Evolutionary conservation across 2,113 vertebrate genomes (phyloP), one percentile per base, ranked within the genome.

Genomic region (Cricetomys ansorgei): DNA sequence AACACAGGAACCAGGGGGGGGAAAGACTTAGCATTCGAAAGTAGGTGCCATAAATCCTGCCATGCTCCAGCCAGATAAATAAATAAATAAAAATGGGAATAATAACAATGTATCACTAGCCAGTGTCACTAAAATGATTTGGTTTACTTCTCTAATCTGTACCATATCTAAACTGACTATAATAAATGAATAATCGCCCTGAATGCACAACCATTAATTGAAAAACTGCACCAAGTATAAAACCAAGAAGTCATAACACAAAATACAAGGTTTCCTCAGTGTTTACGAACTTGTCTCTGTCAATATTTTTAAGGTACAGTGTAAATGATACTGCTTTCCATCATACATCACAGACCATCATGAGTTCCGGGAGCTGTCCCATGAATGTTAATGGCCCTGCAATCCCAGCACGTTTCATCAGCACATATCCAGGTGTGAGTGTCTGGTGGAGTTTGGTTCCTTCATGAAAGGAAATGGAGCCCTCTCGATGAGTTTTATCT

Each of bases 121-220:
- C 98, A 97, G 96, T 99, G 98, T 98, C 98, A 98, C 97, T 85
- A 96, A 98, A 98, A 99, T 99, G 98, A 99, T 99, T 99, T 99
- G 99, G 98, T 99, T 99, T 98, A 98, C 97, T 98, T 97, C 98
- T 98, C 98, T 98, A 99, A 99, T 99, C 98, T 98, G 98, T 97
- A 98, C 98, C 98, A 93, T 98, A 99, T 99, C 99, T 98, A 99
- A 99, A 98, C 98, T 98, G 98, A 98, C 99, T 98, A 98, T 98
- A 99, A 99, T 99, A 99, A 99, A 99, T 99, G 99, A 99, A 98
- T 99, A 99, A 99, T 99, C 98, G 97, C 98, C 98, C 97, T 48
- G 96, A 98, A 98, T 98, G 98, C 97, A 97, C 98, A 98, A 94
- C 95, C 98, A 98, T 98, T 99, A 99, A 99, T 99, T 99, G 99